Evolutionary conservation across 2,888 invertebrate species (phyloP).

Genomic region (Ormyrus nitidulus): DNA sequence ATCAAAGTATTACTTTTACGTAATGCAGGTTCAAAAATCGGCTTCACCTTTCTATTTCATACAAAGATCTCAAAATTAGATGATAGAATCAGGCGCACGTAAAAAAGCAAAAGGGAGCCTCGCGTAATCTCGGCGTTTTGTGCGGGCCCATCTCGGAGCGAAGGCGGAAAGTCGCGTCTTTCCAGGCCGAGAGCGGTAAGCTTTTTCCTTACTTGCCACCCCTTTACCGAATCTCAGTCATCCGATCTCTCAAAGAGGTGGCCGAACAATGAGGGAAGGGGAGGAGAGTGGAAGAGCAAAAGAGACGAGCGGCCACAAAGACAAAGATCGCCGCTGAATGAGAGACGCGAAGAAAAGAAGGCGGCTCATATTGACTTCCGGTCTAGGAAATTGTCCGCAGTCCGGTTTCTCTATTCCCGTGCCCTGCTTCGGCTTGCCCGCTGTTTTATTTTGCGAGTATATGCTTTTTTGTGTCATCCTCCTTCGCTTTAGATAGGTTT

Average conservation of each 20-base stretch:
- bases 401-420: slow-evolving; percentile 3
- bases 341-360: slow-evolving; percentile 1
- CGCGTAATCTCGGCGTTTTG: too few relatives aligned
- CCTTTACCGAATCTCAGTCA: slow-evolving; percentile 11
- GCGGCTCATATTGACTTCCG: slow-evolving; percentile 38
- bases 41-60: too few relatives aligned
- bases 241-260: slow-evolving; percentile 33
- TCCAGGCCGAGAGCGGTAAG: neutral
- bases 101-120: neutral
- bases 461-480: neutral
- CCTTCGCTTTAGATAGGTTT: neutral
- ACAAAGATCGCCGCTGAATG: slow-evolving; percentile 29
- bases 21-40: too few relatives aligned
- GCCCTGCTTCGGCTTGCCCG: too few relatives aligned
- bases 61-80: slow-evolving; percentile 26
- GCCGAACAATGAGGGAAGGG: slow-evolving; percentile 29
- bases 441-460: too few relatives aligned
- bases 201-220: neutral
- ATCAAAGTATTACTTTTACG: too few relatives aligned
- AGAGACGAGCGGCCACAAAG: slow-evolving; percentile 18
- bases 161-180: neutral
- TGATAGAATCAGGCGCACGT: slow-evolving; percentile 23
- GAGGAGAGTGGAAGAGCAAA: neutral
- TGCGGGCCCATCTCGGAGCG: neutral
- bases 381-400: slow-evolving; percentile 22